Evolutionary conservation across 2,113 vertebrate species (phyloP).

Genomic region (Eudyptes chrysolophus): DNA sequence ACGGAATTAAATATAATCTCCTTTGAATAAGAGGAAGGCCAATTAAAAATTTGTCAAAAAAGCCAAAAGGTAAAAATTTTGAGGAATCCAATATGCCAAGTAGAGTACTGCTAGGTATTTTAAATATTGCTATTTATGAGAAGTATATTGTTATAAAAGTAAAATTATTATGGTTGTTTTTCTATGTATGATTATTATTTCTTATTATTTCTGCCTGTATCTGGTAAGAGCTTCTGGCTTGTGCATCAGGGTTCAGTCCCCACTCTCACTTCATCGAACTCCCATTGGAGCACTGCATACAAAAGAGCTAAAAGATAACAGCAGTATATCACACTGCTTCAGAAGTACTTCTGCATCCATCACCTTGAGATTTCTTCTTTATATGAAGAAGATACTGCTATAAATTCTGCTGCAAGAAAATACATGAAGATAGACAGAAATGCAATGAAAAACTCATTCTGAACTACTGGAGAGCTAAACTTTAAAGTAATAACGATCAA

Average conservation of each 20-base stretch:
- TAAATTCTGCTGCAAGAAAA: conserved; percentile 33
- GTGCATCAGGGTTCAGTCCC: neutral
- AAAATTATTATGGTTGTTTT: neutral
- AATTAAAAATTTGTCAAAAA: neutral
- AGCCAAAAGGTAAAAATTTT: neutral
- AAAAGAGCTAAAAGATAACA: neutral
- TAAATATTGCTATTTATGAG: neutral
- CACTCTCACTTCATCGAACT: neutral
- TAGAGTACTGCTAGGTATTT: neutral
- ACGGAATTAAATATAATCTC: neutral
- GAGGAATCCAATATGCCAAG: neutral
- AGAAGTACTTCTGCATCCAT: neutral
- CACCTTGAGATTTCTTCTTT: neutral
- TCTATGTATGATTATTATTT: neutral
- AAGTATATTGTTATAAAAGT: neutral
- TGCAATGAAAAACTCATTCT: neutral
- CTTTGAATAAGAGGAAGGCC: neutral
- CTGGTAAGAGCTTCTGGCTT: neutral
- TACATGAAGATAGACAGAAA: neutral
- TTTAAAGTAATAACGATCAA: conserved; percentile 3
- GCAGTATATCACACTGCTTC: neutral
- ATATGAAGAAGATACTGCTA: neutral
- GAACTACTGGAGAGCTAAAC: neutral
- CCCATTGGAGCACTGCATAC: neutral
- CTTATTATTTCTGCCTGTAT: neutral